Percentiles rank a stretch among this genome's conserved stretches.
phyloP scores from a whole-genome alignment of 2,113 vertebrate species.

The Marmota monax region DNA sequence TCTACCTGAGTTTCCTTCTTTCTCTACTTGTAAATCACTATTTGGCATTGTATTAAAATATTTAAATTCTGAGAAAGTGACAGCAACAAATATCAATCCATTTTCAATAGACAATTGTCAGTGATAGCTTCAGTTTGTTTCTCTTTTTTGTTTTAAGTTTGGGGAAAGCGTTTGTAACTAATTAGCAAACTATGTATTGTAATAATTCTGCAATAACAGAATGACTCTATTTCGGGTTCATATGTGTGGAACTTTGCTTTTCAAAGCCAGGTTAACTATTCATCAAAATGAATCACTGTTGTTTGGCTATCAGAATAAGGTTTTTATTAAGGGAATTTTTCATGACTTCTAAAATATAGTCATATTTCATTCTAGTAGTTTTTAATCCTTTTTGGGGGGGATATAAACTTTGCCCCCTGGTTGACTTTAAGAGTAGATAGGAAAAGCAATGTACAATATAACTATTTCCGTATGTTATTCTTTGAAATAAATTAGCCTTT shows the following conservation, averaged over 20 bases:
- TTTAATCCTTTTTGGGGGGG: not conserved
- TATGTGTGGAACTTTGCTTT: constrained; percentile 23
- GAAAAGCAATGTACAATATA: not conserved
- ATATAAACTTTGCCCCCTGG: not conserved
- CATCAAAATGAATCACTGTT: not conserved
- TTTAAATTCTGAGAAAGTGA: not conserved
- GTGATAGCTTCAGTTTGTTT: not conserved
- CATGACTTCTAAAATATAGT: not conserved
- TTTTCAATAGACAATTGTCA: not conserved
- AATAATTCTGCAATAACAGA: not conserved
- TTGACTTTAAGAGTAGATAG: constrained; percentile 8
- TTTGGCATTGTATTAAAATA: not conserved
- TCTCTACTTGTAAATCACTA: not conserved
- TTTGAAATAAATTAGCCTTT: constrained; percentile 26
- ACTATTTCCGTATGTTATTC: not conserved
- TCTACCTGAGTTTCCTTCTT: not conserved
- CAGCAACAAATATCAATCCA: not conserved
- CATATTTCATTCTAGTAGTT: not conserved
- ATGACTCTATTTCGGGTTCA: not conserved
- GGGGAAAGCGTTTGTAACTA: not conserved
- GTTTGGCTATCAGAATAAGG: not conserved
- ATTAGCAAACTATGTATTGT: not conserved
- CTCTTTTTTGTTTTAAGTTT: not conserved
- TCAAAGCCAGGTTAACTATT: not conserved
- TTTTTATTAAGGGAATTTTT: constrained; percentile 45